A percentile compares a stretch with the other conserved stretches of the same genome.
Evolutionary conservation across 2,113 vertebrate species (phyloP).

Genomic region (Pluvianellus socialis): DNA sequence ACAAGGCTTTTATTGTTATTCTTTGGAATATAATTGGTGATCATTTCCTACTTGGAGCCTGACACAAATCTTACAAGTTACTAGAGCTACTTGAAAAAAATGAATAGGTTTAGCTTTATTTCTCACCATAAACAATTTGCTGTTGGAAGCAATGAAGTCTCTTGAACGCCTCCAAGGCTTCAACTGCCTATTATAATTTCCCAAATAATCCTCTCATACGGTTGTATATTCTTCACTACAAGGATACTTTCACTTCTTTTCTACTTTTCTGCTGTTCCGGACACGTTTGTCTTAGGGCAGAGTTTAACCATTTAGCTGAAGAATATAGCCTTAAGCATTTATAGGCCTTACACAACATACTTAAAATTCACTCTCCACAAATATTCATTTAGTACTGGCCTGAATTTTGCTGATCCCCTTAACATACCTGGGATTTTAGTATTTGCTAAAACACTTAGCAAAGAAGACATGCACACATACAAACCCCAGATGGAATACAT

Average conservation of each 20-base stretch:
- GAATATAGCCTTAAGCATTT: background rate
- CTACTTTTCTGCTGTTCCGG: background rate
- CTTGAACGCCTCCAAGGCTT: background rate
- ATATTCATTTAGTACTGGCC: background rate
- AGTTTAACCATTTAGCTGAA: conserved; percentile 5
- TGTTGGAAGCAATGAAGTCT: background rate
- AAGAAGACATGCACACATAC: background rate
- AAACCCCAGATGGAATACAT: background rate
- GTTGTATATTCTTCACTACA: background rate
- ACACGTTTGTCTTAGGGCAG: background rate
- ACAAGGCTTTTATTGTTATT: conserved; percentile 10
- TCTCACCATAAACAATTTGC: background rate
- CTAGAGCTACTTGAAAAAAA: background rate
- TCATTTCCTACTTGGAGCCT: conserved; percentile 18
- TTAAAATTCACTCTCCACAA: background rate
- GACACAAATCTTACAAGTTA: background rate
- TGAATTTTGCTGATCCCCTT: background rate
- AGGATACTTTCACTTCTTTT: background rate
- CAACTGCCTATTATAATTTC: background rate
- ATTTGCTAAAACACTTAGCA: background rate
- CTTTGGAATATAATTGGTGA: conserved; percentile 8
- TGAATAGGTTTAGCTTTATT: background rate
- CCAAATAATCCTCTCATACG: background rate
- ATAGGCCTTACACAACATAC: background rate
- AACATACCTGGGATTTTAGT: background rate